phyloP scores from a whole-genome alignment of 35 echinoderm and acorn worm species.

The Lytechinus variegatus region DNA sequence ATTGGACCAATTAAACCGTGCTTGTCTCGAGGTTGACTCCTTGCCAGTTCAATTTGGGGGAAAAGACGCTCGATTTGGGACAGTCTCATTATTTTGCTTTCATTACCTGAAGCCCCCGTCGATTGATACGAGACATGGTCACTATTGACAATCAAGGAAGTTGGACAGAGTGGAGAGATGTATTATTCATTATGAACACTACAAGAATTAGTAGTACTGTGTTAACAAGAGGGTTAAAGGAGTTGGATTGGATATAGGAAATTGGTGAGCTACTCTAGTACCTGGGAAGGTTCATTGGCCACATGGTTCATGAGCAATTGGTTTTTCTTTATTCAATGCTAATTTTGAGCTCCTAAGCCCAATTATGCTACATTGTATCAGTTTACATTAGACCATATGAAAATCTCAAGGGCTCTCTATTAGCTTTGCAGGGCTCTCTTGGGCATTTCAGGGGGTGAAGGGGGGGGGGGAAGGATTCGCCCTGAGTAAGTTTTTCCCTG shows the following conservation, averaged over 20 bases:
- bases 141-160: background rate
- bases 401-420: too few species aligned
- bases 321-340: too few species aligned
- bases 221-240: background rate
- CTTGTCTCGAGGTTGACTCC: background rate
- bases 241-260: background rate
- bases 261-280: background rate
- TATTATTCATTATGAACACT: background rate
- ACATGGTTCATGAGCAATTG: too few species aligned
- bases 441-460: too few species aligned
- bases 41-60: background rate
- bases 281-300: too few species aligned
- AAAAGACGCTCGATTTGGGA: background rate
- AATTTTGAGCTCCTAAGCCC: too few species aligned
- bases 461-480: too few species aligned
- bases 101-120: background rate
- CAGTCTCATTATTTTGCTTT: background rate
- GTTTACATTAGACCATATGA: too few species aligned
- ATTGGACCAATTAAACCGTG: slow-evolving; percentile 17
- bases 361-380: too few species aligned
- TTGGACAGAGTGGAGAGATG: background rate
- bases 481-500: too few species aligned
- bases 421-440: too few species aligned
- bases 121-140: background rate
- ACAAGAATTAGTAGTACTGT: background rate